Evolutionary conservation across 1,140 invertebrate genomes (phyloP).

Genomic region (Drosophila quadrilineata): DNA sequence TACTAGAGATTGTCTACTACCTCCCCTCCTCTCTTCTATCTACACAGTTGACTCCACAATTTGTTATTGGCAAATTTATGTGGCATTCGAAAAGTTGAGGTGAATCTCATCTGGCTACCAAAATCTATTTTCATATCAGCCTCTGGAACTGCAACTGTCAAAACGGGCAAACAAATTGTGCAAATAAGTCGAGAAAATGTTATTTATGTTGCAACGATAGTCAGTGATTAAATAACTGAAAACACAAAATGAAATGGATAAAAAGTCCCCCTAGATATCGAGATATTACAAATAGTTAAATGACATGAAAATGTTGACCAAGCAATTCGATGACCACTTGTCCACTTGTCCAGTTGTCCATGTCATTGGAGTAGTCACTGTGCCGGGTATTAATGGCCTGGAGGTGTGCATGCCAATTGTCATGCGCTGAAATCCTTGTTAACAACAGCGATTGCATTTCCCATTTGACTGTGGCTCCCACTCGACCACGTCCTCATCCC

Average conservation of each 20-base stretch:
- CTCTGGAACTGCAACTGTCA: constrained; percentile 59
- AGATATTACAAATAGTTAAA: constrained; percentile 41
- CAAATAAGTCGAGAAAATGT: constrained; percentile 75
- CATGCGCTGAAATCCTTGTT: constrained; percentile 80
- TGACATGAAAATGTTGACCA: constrained; percentile 49
- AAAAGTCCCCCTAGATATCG: neutral
- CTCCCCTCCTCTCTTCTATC: too few relatives aligned
- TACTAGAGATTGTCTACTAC: too few relatives aligned
- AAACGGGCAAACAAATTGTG: constrained; percentile 77
- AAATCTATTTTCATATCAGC: constrained; percentile 35
- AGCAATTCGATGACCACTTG: neutral
- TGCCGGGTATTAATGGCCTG: constrained; percentile 66
- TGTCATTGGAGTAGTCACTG: neutral
- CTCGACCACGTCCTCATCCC: constrained; percentile 36
- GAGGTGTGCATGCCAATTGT: constrained; percentile 79
- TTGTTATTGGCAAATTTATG: too few relatives aligned
- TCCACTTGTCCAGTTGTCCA: neutral
- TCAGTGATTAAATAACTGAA: constrained; percentile 68
- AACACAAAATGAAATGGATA: constrained; percentile 11
- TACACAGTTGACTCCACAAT: too few relatives aligned
- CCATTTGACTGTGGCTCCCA: constrained; percentile 33
- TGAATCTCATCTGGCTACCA: constrained; percentile 20
- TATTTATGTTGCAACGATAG: constrained; percentile 66
- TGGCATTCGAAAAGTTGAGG: neutral
- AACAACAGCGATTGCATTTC: constrained; percentile 76